These are phyloP conservation scores for Cerastis rubricosa DNA, from an alignment of 2,888 invertebrate genomes.

Conservation along the genomic window DNA sequence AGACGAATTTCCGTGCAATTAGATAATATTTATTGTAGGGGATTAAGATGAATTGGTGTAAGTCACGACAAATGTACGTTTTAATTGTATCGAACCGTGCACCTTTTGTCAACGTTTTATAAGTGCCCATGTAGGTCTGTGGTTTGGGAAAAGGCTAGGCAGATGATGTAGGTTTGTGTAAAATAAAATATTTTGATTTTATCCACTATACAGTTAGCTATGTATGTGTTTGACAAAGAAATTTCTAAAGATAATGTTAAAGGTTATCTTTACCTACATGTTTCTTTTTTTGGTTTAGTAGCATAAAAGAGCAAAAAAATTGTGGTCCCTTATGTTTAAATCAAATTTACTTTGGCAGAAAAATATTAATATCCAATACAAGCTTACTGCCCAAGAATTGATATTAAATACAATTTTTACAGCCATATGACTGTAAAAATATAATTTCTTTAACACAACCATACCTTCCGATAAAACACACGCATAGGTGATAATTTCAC, in stretches of 20 bases:
- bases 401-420: not conserved
- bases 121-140: too few relatives aligned
- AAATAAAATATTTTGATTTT: slow-evolving; percentile 35
- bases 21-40: slow-evolving; percentile 53
- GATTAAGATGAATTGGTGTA: slow-evolving; percentile 55
- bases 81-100: too few relatives aligned
- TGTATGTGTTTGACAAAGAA: not conserved
- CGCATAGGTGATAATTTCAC: slow-evolving; percentile 14
- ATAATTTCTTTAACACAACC: not conserved
- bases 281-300: not conserved
- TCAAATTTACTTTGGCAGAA: not conserved
- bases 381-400: not conserved
- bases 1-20: slow-evolving; percentile 46
- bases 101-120: too few relatives aligned
- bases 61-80: slow-evolving; percentile 57
- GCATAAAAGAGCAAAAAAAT: not conserved
- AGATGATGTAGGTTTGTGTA: too few relatives aligned
- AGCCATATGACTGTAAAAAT: not conserved
- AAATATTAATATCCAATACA: not conserved
- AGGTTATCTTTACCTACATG: not conserved
- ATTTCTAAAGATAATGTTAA: not conserved
- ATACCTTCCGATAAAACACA: slow-evolving; percentile 17
- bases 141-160: too few relatives aligned
- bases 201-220: slow-evolving; percentile 23
- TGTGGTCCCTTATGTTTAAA: not conserved